Evolutionary conservation across 2,113 vertebrate species (phyloP).

Genomic region (Phrynosoma blainvillii): DNA sequence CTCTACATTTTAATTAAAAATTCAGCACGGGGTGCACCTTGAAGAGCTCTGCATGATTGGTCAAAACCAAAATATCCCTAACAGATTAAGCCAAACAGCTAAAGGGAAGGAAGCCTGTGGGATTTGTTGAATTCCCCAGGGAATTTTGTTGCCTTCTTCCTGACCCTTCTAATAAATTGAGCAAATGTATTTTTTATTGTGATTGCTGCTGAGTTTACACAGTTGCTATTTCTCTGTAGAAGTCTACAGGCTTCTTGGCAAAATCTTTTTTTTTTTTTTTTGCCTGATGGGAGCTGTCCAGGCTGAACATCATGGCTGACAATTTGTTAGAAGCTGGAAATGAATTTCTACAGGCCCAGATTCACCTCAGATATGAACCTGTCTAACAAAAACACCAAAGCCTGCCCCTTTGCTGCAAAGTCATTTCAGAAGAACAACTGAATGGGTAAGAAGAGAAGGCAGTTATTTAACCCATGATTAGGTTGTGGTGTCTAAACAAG

Average conservation of each 20-base stretch:
- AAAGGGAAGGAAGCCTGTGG: not conserved
- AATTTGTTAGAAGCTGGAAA: not conserved
- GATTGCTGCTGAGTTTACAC: not conserved
- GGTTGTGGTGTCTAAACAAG: not conserved
- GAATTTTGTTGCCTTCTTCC: not conserved
- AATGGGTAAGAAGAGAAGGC: not conserved
- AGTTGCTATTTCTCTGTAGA: no score
- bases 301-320: not conserved
- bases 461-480: not conserved
- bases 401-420: not conserved
- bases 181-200: not conserved
- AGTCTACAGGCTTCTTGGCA: no score
- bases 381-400: not conserved
- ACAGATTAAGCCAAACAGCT: not conserved
- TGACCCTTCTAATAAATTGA: not conserved
- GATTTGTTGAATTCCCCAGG: not conserved
- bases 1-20: slow-evolving; percentile 25
- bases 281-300: not conserved
- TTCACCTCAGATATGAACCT: not conserved
- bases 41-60: not conserved
- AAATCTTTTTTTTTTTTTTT: not conserved
- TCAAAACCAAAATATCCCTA: slow-evolving; percentile 2
- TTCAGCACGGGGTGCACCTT: not conserved
- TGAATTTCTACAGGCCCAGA: not conserved
- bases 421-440: not conserved